Evolutionary conservation across 2,113 vertebrate species (phyloP).

Genomic region (Erinaceus europaeus): DNA sequence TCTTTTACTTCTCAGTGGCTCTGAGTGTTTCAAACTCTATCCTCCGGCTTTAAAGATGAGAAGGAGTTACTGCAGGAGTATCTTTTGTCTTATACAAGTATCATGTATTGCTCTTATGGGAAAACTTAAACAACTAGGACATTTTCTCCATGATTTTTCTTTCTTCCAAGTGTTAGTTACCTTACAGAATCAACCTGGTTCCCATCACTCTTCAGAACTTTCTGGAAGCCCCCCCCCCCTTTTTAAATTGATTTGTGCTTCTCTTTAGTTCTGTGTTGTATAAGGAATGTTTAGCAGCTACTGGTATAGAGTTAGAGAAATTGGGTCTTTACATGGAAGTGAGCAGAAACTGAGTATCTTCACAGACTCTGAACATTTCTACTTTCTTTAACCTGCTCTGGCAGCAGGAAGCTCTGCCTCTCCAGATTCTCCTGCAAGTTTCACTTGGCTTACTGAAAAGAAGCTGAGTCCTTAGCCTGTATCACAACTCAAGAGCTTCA

Average conservation of each 20-base stretch:
- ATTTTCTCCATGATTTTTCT: accelerated
- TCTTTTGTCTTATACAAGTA: accelerated
- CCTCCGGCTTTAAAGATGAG: not conserved
- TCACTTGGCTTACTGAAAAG: accelerated
- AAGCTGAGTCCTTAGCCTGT: not conserved
- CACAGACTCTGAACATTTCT: accelerated
- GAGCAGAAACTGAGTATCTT: accelerated
- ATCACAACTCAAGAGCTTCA: accelerated
- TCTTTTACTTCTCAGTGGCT: not conserved
- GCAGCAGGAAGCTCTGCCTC: not conserved
- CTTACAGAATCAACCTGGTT: not conserved
- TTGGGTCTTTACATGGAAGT: no score
- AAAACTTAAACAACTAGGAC: not conserved
- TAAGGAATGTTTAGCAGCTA: accelerated
- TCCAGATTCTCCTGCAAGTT: not conserved
- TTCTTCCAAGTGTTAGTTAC: no score
- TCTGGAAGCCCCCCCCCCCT: no score
- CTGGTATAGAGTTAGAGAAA: not conserved
- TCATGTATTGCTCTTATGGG: not conserved
- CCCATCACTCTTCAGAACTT: not conserved
- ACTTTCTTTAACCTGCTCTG: accelerated
- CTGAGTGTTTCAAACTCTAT: not conserved
- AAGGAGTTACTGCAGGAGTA: no score
- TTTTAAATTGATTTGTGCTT: no score
- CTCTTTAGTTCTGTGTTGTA: not conserved